Evolutionary conservation across 1,140 invertebrate species (phyloP), one percentile per base, ranked within the genome.

Genomic region (Macrobrachium rosenbergii): DNA sequence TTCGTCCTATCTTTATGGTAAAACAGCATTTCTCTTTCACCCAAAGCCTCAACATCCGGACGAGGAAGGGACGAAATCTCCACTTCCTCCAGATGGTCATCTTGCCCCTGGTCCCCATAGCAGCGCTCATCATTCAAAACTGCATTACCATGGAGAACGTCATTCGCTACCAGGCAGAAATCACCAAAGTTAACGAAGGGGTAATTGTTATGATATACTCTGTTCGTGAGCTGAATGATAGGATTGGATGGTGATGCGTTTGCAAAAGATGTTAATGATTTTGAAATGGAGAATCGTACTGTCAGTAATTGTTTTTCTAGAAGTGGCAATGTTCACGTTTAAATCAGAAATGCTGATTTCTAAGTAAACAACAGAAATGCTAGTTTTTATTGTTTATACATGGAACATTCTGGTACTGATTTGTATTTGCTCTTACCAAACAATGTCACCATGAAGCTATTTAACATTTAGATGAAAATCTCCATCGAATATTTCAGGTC

Each of bases 401-500:
- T 10, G 8, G 12, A 8, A 52, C 2, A 52, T 52, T 52, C 52
- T 52, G 12, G 2, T 12, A 5, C 6, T 52, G 7, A 12, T 10
- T 52, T 52, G 45, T 52, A 37, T 52, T 52, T 52, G 21, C n/a
- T 69, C 67, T 0, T 17, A 21, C 0, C 0, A 69, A 69, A 21
- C 7, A 6, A 23, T 6, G 10, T 17, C 12, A 28, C 19, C 64
- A 3, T 6, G 14, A n/a, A 67, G 10, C 8, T 16, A 12, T 28
- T 17, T 28, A 2, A 11, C 19, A 10, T 62, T 73, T 14, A 12
- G 6, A 8, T 77, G 14, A 8, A 76, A 77, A 62, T 62, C 64
- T n/a, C 23, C 67, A 16, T 76, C 64, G 3, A 12, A 79, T 82
- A 16, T 16, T n/a, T 91, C 91, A 97, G 96, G 95, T 96, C 52